Evolutionary conservation across 2,797 vertebrate genomes (phyloP).

Genomic region (Eidolon dupreanum): DNA sequence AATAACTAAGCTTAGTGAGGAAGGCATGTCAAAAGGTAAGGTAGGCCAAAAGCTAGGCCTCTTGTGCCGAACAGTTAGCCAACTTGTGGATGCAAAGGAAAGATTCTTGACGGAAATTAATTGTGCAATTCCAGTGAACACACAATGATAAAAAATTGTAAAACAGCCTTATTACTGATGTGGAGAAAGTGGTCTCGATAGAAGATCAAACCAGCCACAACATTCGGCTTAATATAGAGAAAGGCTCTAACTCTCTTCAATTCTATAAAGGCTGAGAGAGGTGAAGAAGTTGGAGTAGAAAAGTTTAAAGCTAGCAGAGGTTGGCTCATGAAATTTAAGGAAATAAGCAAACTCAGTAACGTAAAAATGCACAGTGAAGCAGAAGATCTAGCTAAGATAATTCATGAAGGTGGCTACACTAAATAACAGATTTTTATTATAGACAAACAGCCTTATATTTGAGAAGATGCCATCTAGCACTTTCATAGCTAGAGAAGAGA

Average conservation of each 20-base stretch:
- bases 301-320: neutral
- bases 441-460: neutral
- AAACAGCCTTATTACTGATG: neutral
- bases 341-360: neutral
- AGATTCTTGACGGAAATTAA: neutral
- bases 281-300: neutral
- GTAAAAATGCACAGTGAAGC: neutral
- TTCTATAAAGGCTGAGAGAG: too few species aligned
- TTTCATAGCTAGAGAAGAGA: neutral
- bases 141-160: neutral
- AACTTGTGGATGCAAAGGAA: too few species aligned
- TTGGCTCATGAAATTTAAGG: neutral
- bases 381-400: neutral
- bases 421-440: neutral
- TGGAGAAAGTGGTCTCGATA: neutral
- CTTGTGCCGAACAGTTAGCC: neutral
- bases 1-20: neutral
- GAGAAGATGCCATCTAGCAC: neutral
- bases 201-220: neutral
- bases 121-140: neutral
- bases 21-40: neutral
- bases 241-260: neutral
- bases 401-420: neutral
- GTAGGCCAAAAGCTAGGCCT: neutral
- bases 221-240: neutral